These are phyloP conservation scores for Rhinoderma darwinii DNA, from an alignment of 2,113 vertebrate species.

Conservation along the genomic window DNA sequence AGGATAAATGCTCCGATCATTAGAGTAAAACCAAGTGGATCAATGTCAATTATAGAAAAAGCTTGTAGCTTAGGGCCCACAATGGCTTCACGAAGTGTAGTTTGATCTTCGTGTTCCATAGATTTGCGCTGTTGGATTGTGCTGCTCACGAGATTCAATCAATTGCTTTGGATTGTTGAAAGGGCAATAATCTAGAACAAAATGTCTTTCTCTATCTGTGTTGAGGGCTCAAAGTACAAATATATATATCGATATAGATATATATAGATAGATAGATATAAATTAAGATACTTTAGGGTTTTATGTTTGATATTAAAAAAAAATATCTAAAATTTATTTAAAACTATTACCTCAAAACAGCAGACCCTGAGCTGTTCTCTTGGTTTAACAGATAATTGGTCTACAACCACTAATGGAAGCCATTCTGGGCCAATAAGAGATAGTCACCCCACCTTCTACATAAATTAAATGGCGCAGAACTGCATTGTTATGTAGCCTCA, in stretches of 20 bases:
- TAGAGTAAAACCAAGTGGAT: constrained; percentile 21
- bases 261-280: too few relatives aligned
- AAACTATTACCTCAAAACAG: background rate
- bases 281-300: background rate
- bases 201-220: background rate
- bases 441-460: too few relatives aligned
- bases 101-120: constrained; percentile 14
- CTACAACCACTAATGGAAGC: too few relatives aligned
- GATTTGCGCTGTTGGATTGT: background rate
- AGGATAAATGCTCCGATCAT: background rate
- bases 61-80: background rate
- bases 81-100: constrained; percentile 14
- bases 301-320: background rate
- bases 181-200: background rate
- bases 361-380: background rate
- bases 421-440: too few relatives aligned
- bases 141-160: background rate
- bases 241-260: too few relatives aligned
- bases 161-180: background rate
- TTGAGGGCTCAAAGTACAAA: background rate
- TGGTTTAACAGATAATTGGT: too few relatives aligned
- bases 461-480: too few relatives aligned
- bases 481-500: too few relatives aligned
- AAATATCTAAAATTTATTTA: background rate
- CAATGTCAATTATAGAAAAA: constrained; percentile 16